These are phyloP conservation scores for Nysson spinosus DNA, from an alignment of 2,888 invertebrate genomes.

Conservation along the genomic window DNA sequence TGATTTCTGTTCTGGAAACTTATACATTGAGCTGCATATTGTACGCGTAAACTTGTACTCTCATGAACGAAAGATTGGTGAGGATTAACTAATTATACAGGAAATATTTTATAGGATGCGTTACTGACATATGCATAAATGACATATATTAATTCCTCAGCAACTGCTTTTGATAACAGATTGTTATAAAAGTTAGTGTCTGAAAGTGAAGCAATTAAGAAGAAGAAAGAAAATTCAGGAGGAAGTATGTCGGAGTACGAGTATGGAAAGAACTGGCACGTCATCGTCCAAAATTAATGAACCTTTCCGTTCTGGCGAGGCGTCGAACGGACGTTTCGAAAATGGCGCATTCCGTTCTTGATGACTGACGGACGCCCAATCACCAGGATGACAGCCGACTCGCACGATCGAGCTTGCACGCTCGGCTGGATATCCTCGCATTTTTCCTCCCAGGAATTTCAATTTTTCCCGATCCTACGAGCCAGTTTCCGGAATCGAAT, in stretches of 20 bases:
- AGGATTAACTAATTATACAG: too few species aligned
- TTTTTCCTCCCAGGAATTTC: slow-evolving; percentile 61
- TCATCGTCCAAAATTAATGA: slow-evolving; percentile 58
- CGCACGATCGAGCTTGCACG: slow-evolving; percentile 33
- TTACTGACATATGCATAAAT: too few species aligned
- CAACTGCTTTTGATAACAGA: too few species aligned
- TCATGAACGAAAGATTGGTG: too few species aligned
- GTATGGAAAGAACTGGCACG: slow-evolving; percentile 24
- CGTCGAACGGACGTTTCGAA: slow-evolving; percentile 44
- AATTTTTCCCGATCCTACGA: slow-evolving; percentile 57
- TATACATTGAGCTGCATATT: slow-evolving; percentile 17
- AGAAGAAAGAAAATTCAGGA: background rate
- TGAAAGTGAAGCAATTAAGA: background rate
- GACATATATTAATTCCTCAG: too few species aligned
- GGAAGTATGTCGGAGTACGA: background rate
- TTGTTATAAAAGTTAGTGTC: too few species aligned
- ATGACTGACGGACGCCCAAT: slow-evolving; percentile 63
- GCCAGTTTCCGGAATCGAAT: slow-evolving; percentile 41
- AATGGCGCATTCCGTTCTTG: slow-evolving; percentile 55
- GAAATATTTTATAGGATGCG: too few species aligned
- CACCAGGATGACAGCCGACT: slow-evolving; percentile 57
- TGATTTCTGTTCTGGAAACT: slow-evolving; percentile 26
- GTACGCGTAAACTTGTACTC: slow-evolving; percentile 5
- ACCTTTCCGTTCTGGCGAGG: slow-evolving; percentile 39
- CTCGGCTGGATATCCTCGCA: slow-evolving; percentile 47